Evolutionary conservation across 2,888 invertebrate genomes (phyloP), one percentile per base, ranked within the genome.

Genomic region (Dryadula phaetusa): DNA sequence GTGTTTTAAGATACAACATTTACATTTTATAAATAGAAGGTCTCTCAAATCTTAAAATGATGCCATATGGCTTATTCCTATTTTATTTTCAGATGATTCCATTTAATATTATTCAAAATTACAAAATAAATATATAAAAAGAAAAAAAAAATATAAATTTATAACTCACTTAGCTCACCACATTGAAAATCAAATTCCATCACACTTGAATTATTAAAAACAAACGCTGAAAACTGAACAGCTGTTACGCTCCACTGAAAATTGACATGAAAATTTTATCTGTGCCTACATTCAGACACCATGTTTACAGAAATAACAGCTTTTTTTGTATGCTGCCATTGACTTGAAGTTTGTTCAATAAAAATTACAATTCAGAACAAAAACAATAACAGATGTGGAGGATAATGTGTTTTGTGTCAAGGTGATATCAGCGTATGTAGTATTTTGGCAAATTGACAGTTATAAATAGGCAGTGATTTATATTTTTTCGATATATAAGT

Each of bases 221-320:
- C 62, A 66, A 58, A 46, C 58, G 28, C 69, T 66, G 54, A 71
- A 74, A 70, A 72, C 62, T 71, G 66, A 70, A 73, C 66, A 73
- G 69, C 71, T 73, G 87, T 86, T 83, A 82, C 78, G 80, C 82
- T 86, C 82, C 79, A 84, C 87, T 88, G 88, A 90, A 90, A 88
- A 80, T 76, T 79, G 75, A 75, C 76, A 74, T 76, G 70, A 72
- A 70, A 71, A 67, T 63, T 64, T 72, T 77, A 76, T 78, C 78
- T 85, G 88, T 75, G 70, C 77, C 91, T 88, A 85, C 70, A 70
- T 91, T 91, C 92, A 92, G 77, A 74, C 76, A 74, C 69, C 78
- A 82, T 74, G 64, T 72, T 67, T 70, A 70, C 42, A n/a, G 22
- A 62, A 65, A 75, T 64, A 54, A 70, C 74, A 69, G 69, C 66